Evolutionary conservation across 2,888 invertebrate species (phyloP).

Genomic region (Boloria selene): DNA sequence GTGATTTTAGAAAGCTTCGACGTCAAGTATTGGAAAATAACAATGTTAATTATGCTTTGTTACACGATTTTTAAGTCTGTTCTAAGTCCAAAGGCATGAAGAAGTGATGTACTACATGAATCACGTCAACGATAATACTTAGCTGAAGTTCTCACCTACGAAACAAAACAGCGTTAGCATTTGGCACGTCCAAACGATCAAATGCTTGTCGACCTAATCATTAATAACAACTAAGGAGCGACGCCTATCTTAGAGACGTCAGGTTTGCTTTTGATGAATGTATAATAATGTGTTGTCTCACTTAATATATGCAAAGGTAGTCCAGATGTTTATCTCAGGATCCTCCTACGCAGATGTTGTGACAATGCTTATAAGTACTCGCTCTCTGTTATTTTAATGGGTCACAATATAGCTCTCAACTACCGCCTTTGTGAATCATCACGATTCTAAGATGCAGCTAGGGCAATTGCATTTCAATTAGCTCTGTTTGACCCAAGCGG

Average conservation of each 20-base stretch:
- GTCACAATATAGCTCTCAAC: constrained; percentile 32
- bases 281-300: constrained; percentile 55
- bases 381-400: constrained; percentile 26
- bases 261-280: constrained; percentile 54
- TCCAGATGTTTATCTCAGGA: constrained; percentile 50
- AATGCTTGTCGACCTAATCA: constrained; percentile 55
- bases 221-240: constrained; percentile 54
- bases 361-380: constrained; percentile 39
- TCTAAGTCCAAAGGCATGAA: no score
- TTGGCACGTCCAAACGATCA: constrained; percentile 53
- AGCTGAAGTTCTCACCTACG: not conserved
- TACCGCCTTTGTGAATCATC: constrained; percentile 26
- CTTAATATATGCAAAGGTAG: constrained; percentile 53
- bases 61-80: no score
- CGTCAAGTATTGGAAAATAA: no score
- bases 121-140: constrained; percentile 1
- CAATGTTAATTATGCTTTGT: no score
- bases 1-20: constrained; percentile 31
- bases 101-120: no score
- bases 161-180: constrained; percentile 41
- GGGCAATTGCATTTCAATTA: constrained; percentile 14
- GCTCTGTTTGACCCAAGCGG: not conserved
- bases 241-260: constrained; percentile 56
- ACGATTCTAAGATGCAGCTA: constrained; percentile 9
- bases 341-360: constrained; percentile 50